Conservation (phyloP, 2,797 vertebrate species). For the Enteromius paludinosus region DNA sequence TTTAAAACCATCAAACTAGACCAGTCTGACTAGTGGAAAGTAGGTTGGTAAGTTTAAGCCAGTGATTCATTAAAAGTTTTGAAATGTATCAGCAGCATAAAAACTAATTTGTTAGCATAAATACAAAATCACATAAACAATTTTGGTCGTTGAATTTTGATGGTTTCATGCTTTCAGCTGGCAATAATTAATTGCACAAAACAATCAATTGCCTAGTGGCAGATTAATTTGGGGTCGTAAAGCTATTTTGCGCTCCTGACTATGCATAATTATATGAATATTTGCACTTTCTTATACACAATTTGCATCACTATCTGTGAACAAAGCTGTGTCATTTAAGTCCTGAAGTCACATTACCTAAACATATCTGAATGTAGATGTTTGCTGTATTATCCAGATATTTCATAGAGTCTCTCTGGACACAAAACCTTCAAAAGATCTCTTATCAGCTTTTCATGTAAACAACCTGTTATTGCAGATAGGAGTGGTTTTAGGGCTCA, state of each 20-base stretch:
- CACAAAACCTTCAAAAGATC: not conserved
- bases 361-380: not conserved
- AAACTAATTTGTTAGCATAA: not conserved
- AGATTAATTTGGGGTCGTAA: not conserved
- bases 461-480: slow-evolving; percentile 10
- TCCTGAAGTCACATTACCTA: not conserved
- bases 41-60: not conserved
- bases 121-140: not conserved
- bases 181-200: not conserved
- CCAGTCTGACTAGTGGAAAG: not conserved
- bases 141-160: not conserved
- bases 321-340: not conserved
- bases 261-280: not conserved
- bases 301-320: not conserved
- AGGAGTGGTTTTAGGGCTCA: slow-evolving; percentile 8
- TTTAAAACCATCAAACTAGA: not conserved
- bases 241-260: not conserved
- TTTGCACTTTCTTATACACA: not conserved
- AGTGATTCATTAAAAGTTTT: not conserved
- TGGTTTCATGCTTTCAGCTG: not conserved
- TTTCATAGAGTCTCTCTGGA: not conserved
- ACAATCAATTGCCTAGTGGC: not conserved
- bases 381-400: not conserved
- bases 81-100: not conserved
- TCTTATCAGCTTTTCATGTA: slow-evolving; percentile 27